These are phyloP conservation scores for Natrix natrix DNA, from an alignment of 2,797 vertebrate genomes.

Conservation along the genomic window DNA sequence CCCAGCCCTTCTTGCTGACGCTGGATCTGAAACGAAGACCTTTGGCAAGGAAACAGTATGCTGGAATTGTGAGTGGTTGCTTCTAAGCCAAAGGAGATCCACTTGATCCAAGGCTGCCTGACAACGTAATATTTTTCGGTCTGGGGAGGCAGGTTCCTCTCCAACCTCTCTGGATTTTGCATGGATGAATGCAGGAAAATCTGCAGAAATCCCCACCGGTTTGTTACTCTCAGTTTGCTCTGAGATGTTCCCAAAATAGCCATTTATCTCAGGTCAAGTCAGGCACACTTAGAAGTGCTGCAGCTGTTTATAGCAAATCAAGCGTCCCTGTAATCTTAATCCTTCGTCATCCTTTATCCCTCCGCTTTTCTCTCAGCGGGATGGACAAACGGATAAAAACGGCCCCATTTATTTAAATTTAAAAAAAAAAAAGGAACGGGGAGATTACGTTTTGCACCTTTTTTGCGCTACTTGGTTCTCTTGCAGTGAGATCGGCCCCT, in stretches of 20 bases:
- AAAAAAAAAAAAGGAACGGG: not conserved
- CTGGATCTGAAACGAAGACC: not conserved
- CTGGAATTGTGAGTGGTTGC: accelerated
- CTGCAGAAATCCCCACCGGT: not conserved
- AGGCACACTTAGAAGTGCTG: not conserved
- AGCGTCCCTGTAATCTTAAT: too few species aligned
- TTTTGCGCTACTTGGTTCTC: not conserved
- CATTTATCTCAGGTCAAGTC: not conserved
- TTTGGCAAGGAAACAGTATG: not conserved
- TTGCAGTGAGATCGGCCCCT: not conserved
- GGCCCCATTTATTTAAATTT: not conserved
- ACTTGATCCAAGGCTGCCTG: not conserved
- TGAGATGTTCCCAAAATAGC: not conserved
- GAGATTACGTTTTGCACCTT: not conserved
- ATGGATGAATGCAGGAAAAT: not conserved
- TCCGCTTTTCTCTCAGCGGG: accelerated
- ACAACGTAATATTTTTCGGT: not conserved
- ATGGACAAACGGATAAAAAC: not conserved
- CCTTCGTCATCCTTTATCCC: not conserved
- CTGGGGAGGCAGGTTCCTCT: not conserved
- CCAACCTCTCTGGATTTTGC: not conserved
- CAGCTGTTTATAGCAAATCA: not conserved
- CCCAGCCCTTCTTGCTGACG: not conserved
- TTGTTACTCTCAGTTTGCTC: not conserved
- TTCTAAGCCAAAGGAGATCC: not conserved